Percentiles rank a stretch among this genome's conserved stretches.
Evolutionary conservation across 2,888 invertebrate genomes (phyloP).

Genomic region (Strigamia maritima): DNA sequence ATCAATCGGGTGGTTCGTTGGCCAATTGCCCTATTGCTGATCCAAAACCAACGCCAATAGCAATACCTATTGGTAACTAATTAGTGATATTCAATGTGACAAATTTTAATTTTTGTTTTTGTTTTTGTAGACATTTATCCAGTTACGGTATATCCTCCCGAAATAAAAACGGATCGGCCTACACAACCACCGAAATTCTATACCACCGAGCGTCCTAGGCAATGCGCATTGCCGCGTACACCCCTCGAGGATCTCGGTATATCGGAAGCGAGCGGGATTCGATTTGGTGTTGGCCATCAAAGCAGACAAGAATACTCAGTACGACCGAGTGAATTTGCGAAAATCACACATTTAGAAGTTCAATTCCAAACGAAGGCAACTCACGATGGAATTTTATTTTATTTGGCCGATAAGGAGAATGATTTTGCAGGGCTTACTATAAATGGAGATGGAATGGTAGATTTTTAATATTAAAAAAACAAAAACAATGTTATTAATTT

Average conservation of each 20-base stretch:
- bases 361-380: slow-evolving; percentile 68
- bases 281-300: slow-evolving; percentile 61
- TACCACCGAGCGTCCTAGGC: slow-evolving; percentile 49
- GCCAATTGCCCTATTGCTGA: slow-evolving; percentile 47
- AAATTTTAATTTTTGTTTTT: neutral
- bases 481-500: slow-evolving; percentile 25
- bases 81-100: neutral
- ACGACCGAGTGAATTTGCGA: slow-evolving; percentile 62
- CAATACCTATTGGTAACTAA: slow-evolving; percentile 25
- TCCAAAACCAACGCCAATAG: slow-evolving; percentile 38
- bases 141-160: neutral
- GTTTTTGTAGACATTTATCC: neutral
- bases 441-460: slow-evolving; percentile 55
- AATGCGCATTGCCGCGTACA: slow-evolving; percentile 59
- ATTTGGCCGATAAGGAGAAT: slow-evolving; percentile 62
- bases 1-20: slow-evolving; percentile 49
- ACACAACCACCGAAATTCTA: slow-evolving; percentile 40
- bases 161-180: neutral
- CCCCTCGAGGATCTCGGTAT: slow-evolving; percentile 58
- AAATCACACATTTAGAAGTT: slow-evolving; percentile 70
- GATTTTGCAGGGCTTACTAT: slow-evolving; percentile 71
- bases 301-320: slow-evolving; percentile 70
- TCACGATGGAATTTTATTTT: slow-evolving; percentile 80
- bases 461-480: neutral
- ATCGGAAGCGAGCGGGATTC: slow-evolving; percentile 52